Percentiles rank a stretch among this genome's conserved stretches.
Conservation (phyloP, 2,888 invertebrate genomes). For the Notodonta dromedarius region DNA sequence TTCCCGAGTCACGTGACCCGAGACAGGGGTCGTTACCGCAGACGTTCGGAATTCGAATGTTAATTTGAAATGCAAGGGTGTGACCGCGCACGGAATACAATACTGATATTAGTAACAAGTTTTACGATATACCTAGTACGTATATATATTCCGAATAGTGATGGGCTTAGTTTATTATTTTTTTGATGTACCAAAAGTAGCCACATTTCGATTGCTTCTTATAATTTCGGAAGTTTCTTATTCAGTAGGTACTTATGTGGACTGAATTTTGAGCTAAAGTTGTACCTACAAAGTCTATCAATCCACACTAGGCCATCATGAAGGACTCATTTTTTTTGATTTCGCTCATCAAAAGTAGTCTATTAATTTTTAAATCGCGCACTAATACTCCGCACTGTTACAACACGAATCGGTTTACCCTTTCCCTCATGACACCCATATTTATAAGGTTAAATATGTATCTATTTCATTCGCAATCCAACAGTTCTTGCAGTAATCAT, state of each 20-base stretch:
- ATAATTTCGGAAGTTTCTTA: no score
- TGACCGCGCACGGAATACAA: conserved; percentile 56
- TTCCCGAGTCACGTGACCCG: conserved; percentile 48
- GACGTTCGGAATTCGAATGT: conserved; percentile 63
- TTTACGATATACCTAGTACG: conserved; percentile 10
- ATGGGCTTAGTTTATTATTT: conserved; percentile 6
- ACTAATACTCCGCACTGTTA: no score
- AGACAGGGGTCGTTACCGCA: conserved; percentile 59
- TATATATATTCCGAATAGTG: conserved; percentile 12
- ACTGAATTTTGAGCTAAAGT: conserved; percentile 12
- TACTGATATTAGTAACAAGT: conserved; percentile 30
- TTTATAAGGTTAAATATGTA: neutral
- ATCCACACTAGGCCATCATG: no score
- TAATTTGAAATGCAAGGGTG: conserved; percentile 70
- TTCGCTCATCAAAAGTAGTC: no score
- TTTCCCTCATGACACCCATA: no score
- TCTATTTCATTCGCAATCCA: neutral
- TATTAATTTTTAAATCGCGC: no score
- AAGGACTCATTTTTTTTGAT: no score
- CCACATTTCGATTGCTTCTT: no score
- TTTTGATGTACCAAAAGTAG: conserved; percentile 1
- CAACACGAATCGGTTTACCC: no score
- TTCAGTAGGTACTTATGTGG: no score
- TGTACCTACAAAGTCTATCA: no score
- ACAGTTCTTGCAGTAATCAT: neutral